Conservation (phyloP, 2,888 invertebrate species). For the Pimpla rufipes region DNA sequence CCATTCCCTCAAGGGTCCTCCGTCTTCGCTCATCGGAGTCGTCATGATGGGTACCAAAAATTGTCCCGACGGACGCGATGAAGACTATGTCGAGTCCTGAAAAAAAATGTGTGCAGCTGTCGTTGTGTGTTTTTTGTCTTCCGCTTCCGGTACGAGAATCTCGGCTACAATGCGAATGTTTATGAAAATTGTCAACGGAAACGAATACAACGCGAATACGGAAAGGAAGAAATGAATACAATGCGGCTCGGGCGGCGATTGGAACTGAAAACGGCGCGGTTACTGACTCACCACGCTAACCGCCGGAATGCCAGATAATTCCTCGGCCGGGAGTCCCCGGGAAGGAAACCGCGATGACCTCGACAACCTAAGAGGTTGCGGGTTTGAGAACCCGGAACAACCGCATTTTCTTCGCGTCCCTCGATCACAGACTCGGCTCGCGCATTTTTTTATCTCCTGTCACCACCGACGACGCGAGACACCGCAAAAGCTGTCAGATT, state of each 20-base stretch:
- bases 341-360: conserved; percentile 10
- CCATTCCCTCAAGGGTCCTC: conserved; percentile 90
- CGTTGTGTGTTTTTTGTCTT: no score
- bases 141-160: no score
- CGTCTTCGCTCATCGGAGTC: conserved; percentile 83
- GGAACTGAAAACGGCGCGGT: background rate
- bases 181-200: no score
- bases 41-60: conserved; percentile 76
- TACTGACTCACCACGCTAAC: background rate
- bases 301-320: background rate
- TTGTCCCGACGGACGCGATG: background rate
- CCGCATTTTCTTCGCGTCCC: background rate
- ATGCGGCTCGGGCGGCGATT: background rate
- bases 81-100: background rate
- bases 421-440: background rate
- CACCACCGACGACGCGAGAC: background rate
- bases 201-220: no score
- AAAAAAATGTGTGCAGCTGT: no score
- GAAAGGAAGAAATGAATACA: no score
- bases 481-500: conserved; percentile 44
- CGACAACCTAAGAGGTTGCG: conserved; percentile 18
- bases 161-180: no score
- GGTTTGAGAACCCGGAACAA: background rate
- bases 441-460: conserved; percentile 5
- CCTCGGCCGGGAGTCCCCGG: conserved; percentile 23